These are phyloP conservation scores for Coecobrya sp. DNA, from an alignment of 2,888 invertebrate genomes.

Conservation along the genomic window DNA sequence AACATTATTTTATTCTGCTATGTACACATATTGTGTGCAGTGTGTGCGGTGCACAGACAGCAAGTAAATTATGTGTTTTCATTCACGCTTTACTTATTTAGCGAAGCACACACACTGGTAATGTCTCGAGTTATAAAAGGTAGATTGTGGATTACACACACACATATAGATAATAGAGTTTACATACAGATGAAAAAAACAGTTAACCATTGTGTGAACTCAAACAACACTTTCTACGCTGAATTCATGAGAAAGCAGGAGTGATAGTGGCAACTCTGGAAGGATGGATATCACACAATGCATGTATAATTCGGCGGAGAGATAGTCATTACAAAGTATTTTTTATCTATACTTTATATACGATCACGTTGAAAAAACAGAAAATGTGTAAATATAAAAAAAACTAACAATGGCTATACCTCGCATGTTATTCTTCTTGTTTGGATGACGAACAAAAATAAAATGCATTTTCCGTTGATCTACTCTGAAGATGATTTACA, in stretches of 20 bases:
- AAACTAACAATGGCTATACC: background rate
- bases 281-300: background rate
- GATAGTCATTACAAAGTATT: background rate
- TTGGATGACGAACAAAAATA: conserved; percentile 11
- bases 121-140: conserved; percentile 37
- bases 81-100: conserved; percentile 33
- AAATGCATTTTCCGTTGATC: conserved; percentile 41
- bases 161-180: conserved; percentile 33
- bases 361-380: background rate
- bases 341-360: background rate
- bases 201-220: conserved; percentile 44
- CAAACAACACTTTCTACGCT: conserved; percentile 34
- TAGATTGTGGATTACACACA: conserved; percentile 18
- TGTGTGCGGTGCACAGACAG: background rate
- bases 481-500: conserved; percentile 43
- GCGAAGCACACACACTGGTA: background rate
- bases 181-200: conserved; percentile 35
- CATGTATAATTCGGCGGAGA: background rate
- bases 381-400: background rate
- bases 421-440: background rate
- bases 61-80: background rate
- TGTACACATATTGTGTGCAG: background rate
- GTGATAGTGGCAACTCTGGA: background rate
- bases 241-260: conserved; percentile 6
- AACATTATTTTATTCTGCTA: conserved; percentile 20